Evolutionary conservation across 2,888 invertebrate genomes (phyloP).

Genomic region (Blastobasis lacticolella): DNA sequence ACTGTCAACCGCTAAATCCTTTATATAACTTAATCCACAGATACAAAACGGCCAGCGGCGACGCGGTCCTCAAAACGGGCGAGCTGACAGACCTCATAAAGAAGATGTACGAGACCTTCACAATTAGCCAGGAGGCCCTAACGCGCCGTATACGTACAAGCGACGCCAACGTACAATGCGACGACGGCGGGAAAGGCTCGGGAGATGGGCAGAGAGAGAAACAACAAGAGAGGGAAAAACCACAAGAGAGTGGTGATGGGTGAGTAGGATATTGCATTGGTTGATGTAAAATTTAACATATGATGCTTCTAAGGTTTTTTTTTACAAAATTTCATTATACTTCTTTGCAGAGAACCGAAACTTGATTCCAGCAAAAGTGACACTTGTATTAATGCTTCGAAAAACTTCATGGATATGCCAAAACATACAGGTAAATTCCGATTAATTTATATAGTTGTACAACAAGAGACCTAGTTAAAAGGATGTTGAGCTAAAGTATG

Average conservation of each 20-base stretch:
- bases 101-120: slow-evolving; percentile 58
- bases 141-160: slow-evolving; percentile 30
- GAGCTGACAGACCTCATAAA: slow-evolving; percentile 55
- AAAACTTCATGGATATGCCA: slow-evolving; percentile 11
- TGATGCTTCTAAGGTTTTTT: slow-evolving; percentile 15
- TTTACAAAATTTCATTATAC: slow-evolving; percentile 7
- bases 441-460: too few relatives aligned
- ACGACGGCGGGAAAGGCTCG: slow-evolving; percentile 9
- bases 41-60: slow-evolving; percentile 54
- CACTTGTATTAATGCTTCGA: slow-evolving; percentile 28
- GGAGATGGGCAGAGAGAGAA: slow-evolving; percentile 6
- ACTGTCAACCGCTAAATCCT: too few relatives aligned
- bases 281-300: too few relatives aligned
- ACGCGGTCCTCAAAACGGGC: slow-evolving; percentile 43
- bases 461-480: too few relatives aligned
- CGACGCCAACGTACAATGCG: slow-evolving; percentile 44
- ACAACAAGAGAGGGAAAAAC: neutral
- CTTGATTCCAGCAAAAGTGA: slow-evolving; percentile 43
- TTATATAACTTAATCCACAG: slow-evolving; percentile 20
- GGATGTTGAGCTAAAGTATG: too few relatives aligned
- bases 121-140: slow-evolving; percentile 43
- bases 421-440: too few relatives aligned
- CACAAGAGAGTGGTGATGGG: neutral
- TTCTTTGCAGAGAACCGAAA: slow-evolving; percentile 35
- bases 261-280: too few relatives aligned